Base-by-base conservation (phyloP, 2,888 invertebrate genomes). In the Mythimna loreyi region DNA sequence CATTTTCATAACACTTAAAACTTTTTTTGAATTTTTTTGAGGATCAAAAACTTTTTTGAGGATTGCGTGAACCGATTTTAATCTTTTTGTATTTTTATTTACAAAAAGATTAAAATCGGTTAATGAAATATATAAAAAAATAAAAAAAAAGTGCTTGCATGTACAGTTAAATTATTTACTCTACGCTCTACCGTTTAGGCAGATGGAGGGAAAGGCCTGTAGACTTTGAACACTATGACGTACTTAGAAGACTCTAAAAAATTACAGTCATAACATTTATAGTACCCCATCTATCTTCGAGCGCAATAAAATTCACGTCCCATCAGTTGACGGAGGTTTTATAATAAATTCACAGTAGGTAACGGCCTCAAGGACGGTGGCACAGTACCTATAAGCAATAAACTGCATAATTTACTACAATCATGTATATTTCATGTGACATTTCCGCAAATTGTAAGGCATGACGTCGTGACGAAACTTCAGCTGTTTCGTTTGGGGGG, bases 391-490 rank as follows among this genome's bases (percentile, higher is more conserved):
- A 9, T 11, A 21, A 7, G 13, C 13, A 25, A 21, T 45, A 28
- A 50, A 52, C 21, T 72, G 33, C 28, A 72, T 28, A 50, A 61
- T 36, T 69, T 52, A 36, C 28, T 52, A 62, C 33, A 40, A 68
- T 28, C 5, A 25, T 21, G 21, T 21, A 6, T 21, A 36, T 16
- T 16, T 28, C 4, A 25, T 13, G 11, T 7, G 23, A 53, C 28
- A n/a, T 53, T 73, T 64, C 65, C 73, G 45, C 23, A 23, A 72
- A 69, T 28, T 70, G 69, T 19, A 56, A 23, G 28, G 11, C 13
- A 1, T 68, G 47, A 55, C 36, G 19, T 11, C 25, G n/a, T n/a
- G n/a, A n/a, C n/a, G 43, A 16, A n/a, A 1, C 7, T 28, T n/a
- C 13, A 13, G 13, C 33, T 8, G 23, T 60, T 60, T 3, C 1